phyloP scores from a whole-genome alignment of 2,888 invertebrate species.

The Ormyrus nitidulus region DNA sequence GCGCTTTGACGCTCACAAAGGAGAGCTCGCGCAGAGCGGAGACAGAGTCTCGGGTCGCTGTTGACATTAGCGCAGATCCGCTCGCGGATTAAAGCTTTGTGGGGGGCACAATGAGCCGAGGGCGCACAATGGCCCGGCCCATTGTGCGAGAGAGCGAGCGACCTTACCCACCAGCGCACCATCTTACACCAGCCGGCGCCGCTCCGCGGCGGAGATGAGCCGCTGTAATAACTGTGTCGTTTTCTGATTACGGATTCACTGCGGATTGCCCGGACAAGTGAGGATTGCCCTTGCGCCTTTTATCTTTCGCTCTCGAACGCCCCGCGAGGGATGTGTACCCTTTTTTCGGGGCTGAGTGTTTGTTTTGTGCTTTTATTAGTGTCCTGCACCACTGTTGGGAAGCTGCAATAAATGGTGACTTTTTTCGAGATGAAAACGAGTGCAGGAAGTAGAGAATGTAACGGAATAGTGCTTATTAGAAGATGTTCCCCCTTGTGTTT shows the following conservation, averaged over 20 bases:
- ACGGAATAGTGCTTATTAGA: no score
- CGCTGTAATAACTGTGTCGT: constrained; percentile 67
- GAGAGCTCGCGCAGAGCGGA: constrained; percentile 41
- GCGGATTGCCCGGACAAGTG: constrained; percentile 37
- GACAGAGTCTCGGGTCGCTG: constrained; percentile 22
- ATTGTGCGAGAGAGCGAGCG: constrained; percentile 65
- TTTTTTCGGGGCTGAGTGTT: no score
- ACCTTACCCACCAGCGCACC: neutral
- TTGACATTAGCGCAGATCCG: constrained; percentile 69
- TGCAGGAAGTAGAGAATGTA: no score
- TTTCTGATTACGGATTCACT: constrained; percentile 66
- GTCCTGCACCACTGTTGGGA: no score
- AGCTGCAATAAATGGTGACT: no score
- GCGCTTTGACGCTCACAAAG: constrained; percentile 8
- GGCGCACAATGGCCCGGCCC: constrained; percentile 27
- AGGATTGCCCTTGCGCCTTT: constrained; percentile 39
- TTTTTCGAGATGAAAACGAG: no score
- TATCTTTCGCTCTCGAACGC: constrained; percentile 4
- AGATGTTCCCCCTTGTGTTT: no score
- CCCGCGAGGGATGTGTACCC: no score
- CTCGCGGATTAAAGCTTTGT: constrained; percentile 74
- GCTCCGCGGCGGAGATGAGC: constrained; percentile 57
- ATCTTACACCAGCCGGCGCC: constrained; percentile 21
- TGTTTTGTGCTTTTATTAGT: no score
- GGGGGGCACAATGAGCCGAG: constrained; percentile 66